Evolutionary conservation across 2,113 vertebrate genomes (phyloP), one percentile per base, ranked within the genome.

Genomic region (Leptobrachium ailaonicum): DNA sequence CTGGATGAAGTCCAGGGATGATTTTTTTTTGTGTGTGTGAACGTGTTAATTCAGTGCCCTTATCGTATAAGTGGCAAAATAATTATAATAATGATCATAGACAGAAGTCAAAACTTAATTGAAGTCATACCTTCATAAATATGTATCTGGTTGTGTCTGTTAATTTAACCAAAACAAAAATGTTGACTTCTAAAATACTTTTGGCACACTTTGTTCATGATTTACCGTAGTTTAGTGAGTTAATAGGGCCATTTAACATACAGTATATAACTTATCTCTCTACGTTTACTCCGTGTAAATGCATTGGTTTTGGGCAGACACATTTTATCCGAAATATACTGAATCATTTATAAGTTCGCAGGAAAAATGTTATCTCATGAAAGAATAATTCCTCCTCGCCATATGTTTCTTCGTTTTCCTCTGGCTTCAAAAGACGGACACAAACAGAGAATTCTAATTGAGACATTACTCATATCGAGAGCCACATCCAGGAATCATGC

Each of bases 261-360:
- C 20, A 32, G 13, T 60, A 11, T 14, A 12, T 60, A 11, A 58
- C 10, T 14, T 14, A 7, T 4, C 56, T 11, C 5, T 3, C 12
- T 6, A 47, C 4, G 14, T n/a, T 42, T 6, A 10, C 43, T 14
- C 20, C 13, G 68, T 50, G 44, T 50, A 20, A 47, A 14, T 20
- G 14, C 32, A 4, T 45, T 45, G 6, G n/a, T 71, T 8, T 66
- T 2, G 42, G 41, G 70, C 63, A 45, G 62, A 58, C 71, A 80
- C 50, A 45, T 67, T 60, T 74, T 58, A 44, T 43, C 41, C 63
- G 56, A 10, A 67, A 73, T 44, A 45, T 47, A 45, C 0, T 80
- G 71, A 73, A 80, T 74, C 14, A 74, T 80, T 74, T 74, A 80
- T 73, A 50, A 73, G 47, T 60, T 80, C 53, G 58, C 47, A 74